Evolutionary conservation across 1,140 invertebrate species (phyloP), one percentile per base, ranked within the genome.

Genomic region (Heliconius nattereri): DNA sequence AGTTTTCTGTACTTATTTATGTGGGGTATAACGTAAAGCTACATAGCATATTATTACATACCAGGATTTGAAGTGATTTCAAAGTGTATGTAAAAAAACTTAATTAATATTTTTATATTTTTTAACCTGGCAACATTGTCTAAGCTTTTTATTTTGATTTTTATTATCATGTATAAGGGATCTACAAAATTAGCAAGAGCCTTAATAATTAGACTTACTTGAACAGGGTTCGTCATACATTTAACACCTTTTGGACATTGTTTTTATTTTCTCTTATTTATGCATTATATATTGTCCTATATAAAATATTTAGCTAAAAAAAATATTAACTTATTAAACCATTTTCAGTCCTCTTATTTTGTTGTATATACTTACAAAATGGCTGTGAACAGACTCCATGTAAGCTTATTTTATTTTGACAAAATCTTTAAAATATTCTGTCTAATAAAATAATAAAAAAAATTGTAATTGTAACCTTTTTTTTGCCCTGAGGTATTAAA

Each of bases 351-450:
- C n/a, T 23, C 26, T 16, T 66, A 13, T 29, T 26, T 29, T 66
- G 7, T 52, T 60, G 26, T 9, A 66, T 26, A 66, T 66, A 66
- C 60, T 66, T 26, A 66, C 23, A 29, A 66, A 66, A 66, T 66
- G 60, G 60, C 60, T 66, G 60, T 66, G 60, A 66, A 66, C 26
- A 66, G 29, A 66, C 60, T 66, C 60, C 60, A 66, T 66, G 29
- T 66, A 66, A 66, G 26, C 60, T 57, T 57, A 13, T 2, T 5
- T 66, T 23, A 23, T 57, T 57, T 57, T 57, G 54, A 57, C n/a
- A 57, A 57, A 23, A n/a, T 11, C 23, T 13, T 66, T 26, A 29
- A 66, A 66, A 66, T 66, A 13, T 66, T 29, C 1, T 29, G 60
- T n/a, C 26, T 13, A 29, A 66, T 26, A 66, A 29, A 35, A 35